phyloP scores from a whole-genome alignment of 2,888 invertebrate genomes.

The Schizotus pectinicornis region DNA sequence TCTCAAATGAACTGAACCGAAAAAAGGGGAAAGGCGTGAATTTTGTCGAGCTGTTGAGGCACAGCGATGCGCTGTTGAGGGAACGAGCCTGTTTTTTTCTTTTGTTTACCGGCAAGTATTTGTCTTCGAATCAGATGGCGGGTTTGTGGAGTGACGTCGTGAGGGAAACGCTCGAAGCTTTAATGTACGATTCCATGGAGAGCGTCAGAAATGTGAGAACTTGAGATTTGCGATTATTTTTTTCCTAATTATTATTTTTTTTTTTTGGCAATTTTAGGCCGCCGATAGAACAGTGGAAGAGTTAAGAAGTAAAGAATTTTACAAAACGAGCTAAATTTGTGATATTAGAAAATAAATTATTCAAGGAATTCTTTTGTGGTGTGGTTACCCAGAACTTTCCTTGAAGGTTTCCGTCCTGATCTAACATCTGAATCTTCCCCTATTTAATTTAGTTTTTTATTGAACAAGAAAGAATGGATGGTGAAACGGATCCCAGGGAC shows the following conservation, averaged over 20 bases:
- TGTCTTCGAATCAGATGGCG: slow-evolving; percentile 67
- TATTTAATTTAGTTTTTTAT: too few relatives aligned
- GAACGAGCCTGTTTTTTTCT: slow-evolving; percentile 76
- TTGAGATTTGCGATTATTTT: slow-evolving; percentile 5
- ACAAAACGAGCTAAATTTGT: slow-evolving; percentile 17
- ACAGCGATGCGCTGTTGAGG: slow-evolving; percentile 63
- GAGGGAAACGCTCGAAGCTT: slow-evolving; percentile 65
- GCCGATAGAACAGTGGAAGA: slow-evolving; percentile 45
- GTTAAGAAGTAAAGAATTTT: slow-evolving; percentile 45
- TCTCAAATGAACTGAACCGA: slow-evolving; percentile 60
- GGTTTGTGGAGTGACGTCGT: slow-evolving; percentile 68
- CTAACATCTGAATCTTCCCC: too few relatives aligned
- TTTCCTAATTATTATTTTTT: slow-evolving; percentile 8
- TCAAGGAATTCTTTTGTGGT: neutral
- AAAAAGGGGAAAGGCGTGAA: slow-evolving; percentile 37
- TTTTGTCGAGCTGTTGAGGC: slow-evolving; percentile 65
- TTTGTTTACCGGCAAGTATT: slow-evolving; percentile 71
- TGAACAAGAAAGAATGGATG: too few relatives aligned
- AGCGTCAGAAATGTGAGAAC: slow-evolving; percentile 64
- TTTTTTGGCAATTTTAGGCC: slow-evolving; percentile 38
- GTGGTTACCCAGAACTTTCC: too few relatives aligned
- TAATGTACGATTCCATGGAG: slow-evolving; percentile 69
- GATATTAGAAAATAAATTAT: slow-evolving; percentile 2
- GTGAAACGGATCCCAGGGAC: too few relatives aligned
- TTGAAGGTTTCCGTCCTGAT: neutral